Conservation (phyloP, 2,888 invertebrate species). For the Perizoma affinitatum region DNA sequence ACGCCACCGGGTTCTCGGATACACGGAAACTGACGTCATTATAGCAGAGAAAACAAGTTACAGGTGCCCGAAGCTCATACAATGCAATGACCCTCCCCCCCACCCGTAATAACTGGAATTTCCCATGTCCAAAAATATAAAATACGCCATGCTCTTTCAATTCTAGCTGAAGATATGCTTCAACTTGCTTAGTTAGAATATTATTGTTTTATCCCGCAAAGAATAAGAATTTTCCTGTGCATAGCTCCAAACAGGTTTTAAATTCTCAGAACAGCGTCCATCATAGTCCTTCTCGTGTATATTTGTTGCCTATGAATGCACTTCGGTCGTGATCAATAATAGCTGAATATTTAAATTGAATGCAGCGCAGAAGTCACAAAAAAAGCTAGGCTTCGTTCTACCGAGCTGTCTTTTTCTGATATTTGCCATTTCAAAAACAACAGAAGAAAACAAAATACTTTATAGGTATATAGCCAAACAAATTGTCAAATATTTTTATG, state of each 20-base stretch:
- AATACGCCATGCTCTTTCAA: not conserved
- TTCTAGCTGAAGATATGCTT: too few relatives aligned
- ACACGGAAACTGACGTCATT: conserved; percentile 71
- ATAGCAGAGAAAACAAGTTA: conserved; percentile 71
- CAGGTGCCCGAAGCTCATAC: conserved; percentile 60
- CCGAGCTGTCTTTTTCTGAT: not conserved
- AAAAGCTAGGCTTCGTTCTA: conserved; percentile 42
- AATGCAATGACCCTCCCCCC: conserved; percentile 59
- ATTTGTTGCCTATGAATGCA: conserved; percentile 19
- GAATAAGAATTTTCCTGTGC: conserved; percentile 13
- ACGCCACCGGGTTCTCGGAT: conserved; percentile 57
- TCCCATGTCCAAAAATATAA: conserved; percentile 11
- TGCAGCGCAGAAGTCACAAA: conserved; percentile 34
- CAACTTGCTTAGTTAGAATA: not conserved
- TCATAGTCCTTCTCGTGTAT: conserved; percentile 16
- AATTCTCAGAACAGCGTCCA: conserved; percentile 14
- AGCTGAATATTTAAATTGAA: conserved; percentile 4
- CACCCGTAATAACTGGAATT: conserved; percentile 47
- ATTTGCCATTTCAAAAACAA: too few relatives aligned
- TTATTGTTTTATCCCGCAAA: conserved; percentile 4
- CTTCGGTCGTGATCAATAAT: conserved; percentile 12
- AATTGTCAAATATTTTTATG: too few relatives aligned
- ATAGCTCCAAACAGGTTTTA: conserved; percentile 17
- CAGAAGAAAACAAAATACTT: too few relatives aligned
- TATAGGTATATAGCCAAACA: too few relatives aligned